phyloP scores from a whole-genome alignment of 2,888 invertebrate genomes.

The Drosophila kuntzei region DNA sequence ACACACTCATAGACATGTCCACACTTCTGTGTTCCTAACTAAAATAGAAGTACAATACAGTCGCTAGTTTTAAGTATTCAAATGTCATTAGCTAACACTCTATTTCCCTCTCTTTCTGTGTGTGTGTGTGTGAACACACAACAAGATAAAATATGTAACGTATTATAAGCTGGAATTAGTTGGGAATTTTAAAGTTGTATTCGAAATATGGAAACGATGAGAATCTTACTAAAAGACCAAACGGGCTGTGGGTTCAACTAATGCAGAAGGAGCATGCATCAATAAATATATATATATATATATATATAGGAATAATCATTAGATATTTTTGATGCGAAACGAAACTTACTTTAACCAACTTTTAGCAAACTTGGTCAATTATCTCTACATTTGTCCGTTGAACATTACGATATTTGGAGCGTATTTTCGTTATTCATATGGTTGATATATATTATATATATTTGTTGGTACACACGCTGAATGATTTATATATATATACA shows the following conservation, averaged over 20 bases:
- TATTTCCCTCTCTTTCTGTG: background rate
- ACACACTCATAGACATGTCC: slow-evolving; percentile 26
- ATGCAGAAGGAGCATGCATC: slow-evolving; percentile 5
- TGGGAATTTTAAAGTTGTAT: background rate
- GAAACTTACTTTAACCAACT: slow-evolving; percentile 19
- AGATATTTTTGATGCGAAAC: slow-evolving; percentile 18
- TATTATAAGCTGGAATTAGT: slow-evolving; percentile 9
- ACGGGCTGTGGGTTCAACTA: slow-evolving; percentile 43
- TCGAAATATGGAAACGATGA: background rate
- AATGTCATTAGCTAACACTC: background rate
- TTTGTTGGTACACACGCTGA: too few relatives aligned
- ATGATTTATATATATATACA: background rate
- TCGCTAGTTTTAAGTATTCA: slow-evolving; percentile 28
- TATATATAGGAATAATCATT: background rate
- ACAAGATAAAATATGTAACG: slow-evolving; percentile 3
- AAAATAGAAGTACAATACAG: slow-evolving; percentile 15
- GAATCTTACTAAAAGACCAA: slow-evolving; percentile 21
- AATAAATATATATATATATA: slow-evolving; percentile 4
- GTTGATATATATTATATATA: too few relatives aligned
- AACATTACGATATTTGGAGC: slow-evolving; percentile 9
- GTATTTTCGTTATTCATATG: slow-evolving; percentile 44
- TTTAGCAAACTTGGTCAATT: slow-evolving; percentile 11
- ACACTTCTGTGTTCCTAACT: slow-evolving; percentile 68
- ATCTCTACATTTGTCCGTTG: slow-evolving; percentile 3
- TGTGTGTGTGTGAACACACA: slow-evolving; percentile 15